Evolutionary conservation across 2,113 vertebrate species (phyloP).

Genomic region (Petaurus breviceps): DNA sequence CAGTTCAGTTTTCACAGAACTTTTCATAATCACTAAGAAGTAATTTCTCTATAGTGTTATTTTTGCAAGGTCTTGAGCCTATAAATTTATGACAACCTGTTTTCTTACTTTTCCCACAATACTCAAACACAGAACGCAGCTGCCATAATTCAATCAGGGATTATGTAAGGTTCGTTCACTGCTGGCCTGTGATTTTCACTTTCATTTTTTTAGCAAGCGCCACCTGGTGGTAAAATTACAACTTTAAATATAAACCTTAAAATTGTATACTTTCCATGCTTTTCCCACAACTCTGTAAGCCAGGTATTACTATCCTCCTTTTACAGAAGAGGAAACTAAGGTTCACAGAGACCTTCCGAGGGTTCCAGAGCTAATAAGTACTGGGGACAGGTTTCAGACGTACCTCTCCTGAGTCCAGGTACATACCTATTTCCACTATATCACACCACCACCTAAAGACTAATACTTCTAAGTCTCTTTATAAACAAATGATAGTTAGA

Average conservation of each 20-base stretch:
- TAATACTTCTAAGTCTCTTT: not conserved
- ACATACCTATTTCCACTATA: not conserved
- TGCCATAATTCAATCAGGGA: constrained; percentile 5
- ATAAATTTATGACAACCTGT: not conserved
- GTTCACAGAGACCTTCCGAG: not conserved
- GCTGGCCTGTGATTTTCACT: not conserved
- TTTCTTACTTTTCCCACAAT: not conserved
- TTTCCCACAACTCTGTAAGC: not conserved
- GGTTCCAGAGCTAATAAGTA: not conserved
- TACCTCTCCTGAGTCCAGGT: not conserved
- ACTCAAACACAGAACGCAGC: not conserved
- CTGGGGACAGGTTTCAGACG: not conserved
- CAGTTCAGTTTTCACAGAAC: not conserved
- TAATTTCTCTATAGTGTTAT: constrained; percentile 24
- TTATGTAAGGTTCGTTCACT: constrained; percentile 4
- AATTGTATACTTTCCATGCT: not conserved
- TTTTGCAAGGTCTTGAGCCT: not conserved
- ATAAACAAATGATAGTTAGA: not conserved
- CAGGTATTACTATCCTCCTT: not conserved
- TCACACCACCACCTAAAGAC: not conserved
- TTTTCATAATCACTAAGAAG: constrained; percentile 19
- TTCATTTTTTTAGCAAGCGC: constrained; percentile 28
- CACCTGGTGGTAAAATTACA: constrained; percentile 61
- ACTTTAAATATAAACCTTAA: not conserved
- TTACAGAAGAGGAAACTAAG: not conserved